phyloP scores from a whole-genome alignment of 2,113 vertebrate genomes.

The Tympanuchus pallidicinctus region DNA sequence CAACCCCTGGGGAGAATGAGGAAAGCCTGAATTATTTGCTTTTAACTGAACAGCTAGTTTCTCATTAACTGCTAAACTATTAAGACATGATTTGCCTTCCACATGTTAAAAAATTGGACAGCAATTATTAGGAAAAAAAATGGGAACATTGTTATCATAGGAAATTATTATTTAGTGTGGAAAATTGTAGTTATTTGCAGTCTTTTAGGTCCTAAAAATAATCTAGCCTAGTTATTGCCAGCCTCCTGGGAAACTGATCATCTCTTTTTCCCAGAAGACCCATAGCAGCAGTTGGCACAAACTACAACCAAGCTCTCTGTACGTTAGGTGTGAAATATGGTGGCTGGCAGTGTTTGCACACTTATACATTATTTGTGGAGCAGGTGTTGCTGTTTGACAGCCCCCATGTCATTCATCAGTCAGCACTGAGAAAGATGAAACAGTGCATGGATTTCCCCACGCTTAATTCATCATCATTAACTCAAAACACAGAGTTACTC shows the following conservation, averaged over 20 bases:
- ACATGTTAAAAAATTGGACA: too few relatives aligned
- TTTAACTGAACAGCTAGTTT: neutral
- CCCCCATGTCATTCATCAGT: rapidly evolving
- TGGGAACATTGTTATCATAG: neutral
- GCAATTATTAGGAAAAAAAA: neutral
- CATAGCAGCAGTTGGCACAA: too few relatives aligned
- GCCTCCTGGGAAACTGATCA: neutral
- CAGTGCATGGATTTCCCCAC: neutral
- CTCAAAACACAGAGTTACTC: neutral
- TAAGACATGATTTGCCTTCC: neutral
- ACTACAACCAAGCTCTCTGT: neutral
- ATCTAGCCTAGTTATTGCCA: neutral
- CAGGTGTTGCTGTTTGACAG: rapidly evolving
- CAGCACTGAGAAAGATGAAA: neutral
- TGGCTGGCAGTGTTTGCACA: neutral
- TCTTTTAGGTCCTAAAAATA: neutral
- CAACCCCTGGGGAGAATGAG: neutral
- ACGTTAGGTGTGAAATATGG: neutral
- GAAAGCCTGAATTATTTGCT: neutral
- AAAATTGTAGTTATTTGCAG: neutral
- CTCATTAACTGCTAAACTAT: neutral
- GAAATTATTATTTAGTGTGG: neutral
- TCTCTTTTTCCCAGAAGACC: neutral
- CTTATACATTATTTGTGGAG: neutral
- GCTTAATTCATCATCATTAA: neutral